These are phyloP conservation scores for Cochlearius cochlearius DNA, from an alignment of 2,113 vertebrate genomes.

Conservation along the genomic window DNA sequence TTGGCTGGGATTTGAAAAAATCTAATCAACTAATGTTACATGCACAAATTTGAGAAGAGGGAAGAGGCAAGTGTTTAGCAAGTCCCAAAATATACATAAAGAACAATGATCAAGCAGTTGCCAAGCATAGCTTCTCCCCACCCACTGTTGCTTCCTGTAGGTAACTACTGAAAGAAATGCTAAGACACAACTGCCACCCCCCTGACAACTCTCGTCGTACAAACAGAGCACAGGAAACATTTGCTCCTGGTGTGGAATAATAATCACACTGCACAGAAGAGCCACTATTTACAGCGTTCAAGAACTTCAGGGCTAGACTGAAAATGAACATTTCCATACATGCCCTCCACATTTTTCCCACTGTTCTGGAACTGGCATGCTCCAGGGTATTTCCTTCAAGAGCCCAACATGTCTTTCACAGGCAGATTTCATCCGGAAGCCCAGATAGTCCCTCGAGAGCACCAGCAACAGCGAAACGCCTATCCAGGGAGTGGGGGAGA, in stretches of 20 bases:
- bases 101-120: constrained; percentile 9
- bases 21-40: background rate
- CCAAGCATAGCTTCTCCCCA: background rate
- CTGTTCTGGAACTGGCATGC: background rate
- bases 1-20: background rate
- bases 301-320: background rate
- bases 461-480: background rate
- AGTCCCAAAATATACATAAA: background rate
- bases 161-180: background rate
- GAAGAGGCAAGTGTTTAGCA: background rate
- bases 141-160: constrained; percentile 1
- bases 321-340: background rate
- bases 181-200: background rate
- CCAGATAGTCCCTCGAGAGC: background rate
- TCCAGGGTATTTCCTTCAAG: background rate
- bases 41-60: background rate
- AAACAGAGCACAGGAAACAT: background rate
- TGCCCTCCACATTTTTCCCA: background rate
- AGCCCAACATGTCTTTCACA: background rate
- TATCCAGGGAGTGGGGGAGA: background rate
- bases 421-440: background rate
- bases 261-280: background rate
- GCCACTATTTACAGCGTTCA: background rate
- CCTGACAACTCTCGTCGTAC: background rate
- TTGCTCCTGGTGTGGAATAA: background rate